These are phyloP conservation scores for Drosophila mettleri DNA, from an alignment of 2,888 invertebrate species.

Conservation along the genomic window DNA sequence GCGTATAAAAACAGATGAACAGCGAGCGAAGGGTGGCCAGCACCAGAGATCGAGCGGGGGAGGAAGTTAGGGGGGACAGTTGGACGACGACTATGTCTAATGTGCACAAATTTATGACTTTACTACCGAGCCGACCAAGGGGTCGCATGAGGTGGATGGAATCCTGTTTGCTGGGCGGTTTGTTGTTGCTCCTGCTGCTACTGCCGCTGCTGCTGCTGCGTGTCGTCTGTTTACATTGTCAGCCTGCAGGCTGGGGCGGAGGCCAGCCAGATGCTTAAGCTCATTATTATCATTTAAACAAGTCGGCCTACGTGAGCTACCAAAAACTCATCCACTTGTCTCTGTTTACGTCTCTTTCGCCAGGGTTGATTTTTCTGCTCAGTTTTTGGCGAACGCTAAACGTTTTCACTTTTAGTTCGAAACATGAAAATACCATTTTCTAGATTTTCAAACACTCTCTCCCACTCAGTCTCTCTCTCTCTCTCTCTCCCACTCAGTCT, in stretches of 20 bases:
- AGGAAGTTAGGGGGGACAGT: slow-evolving; percentile 1
- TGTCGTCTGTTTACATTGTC: slow-evolving; percentile 67
- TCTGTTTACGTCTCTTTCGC: slow-evolving; percentile 17
- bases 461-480: background rate
- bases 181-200: slow-evolving; percentile 44
- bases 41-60: background rate
- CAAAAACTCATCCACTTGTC: slow-evolving; percentile 44
- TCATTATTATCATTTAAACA: slow-evolving; percentile 81
- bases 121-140: slow-evolving; percentile 47
- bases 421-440: slow-evolving; percentile 27
- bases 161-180: slow-evolving; percentile 49
- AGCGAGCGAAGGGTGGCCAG: slow-evolving; percentile 19
- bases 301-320: slow-evolving; percentile 67
- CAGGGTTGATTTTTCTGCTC: slow-evolving; percentile 66
- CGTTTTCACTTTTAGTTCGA: slow-evolving; percentile 53
- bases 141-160: slow-evolving; percentile 18
- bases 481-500: background rate
- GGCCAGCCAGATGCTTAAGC: slow-evolving; percentile 76
- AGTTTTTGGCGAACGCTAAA: slow-evolving; percentile 64
- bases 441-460: slow-evolving; percentile 22
- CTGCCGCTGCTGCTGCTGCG: slow-evolving; percentile 29
- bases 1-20: slow-evolving; percentile 83
- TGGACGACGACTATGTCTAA: slow-evolving; percentile 79
- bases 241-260: slow-evolving; percentile 37
- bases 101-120: slow-evolving; percentile 83